Evolutionary conservation across 2,797 vertebrate species (phyloP).

Genomic region (Ptychadena robeensis): DNA sequence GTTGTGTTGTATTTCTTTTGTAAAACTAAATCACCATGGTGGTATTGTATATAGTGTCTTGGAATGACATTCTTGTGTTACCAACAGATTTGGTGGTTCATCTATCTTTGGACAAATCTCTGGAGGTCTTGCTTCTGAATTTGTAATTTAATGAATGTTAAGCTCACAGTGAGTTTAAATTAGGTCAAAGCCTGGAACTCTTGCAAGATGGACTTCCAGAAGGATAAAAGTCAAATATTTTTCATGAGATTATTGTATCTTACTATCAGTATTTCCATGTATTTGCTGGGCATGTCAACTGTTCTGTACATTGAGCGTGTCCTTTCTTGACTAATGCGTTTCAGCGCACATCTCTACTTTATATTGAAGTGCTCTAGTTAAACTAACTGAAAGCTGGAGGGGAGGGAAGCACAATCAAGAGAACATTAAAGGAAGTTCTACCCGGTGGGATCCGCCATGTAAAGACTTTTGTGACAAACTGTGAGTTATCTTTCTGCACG

Average conservation of each 20-base stretch:
- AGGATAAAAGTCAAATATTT: background rate
- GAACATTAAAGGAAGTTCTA: constrained; percentile 57
- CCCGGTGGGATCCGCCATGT: constrained; percentile 44
- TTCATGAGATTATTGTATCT: background rate
- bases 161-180: background rate
- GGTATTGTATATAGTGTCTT: no score
- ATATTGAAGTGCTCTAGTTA: constrained; percentile 54
- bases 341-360: constrained; percentile 29
- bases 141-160: background rate
- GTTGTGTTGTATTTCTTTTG: no score
- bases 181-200: background rate
- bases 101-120: no score
- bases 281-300: background rate
- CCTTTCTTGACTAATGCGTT: background rate
- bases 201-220: background rate
- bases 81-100: no score
- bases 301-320: background rate
- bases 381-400: constrained; percentile 46
- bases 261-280: background rate
- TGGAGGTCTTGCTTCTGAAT: background rate
- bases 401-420: constrained; percentile 51
- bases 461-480: constrained; percentile 80
- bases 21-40: no score
- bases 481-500: constrained; percentile 78
- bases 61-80: no score